A percentile compares a stretch with the other conserved stretches of the same genome.
These are phyloP conservation scores for Melinaea marsaeus DNA, from an alignment of 2,888 invertebrate genomes.

Conservation along the genomic window DNA sequence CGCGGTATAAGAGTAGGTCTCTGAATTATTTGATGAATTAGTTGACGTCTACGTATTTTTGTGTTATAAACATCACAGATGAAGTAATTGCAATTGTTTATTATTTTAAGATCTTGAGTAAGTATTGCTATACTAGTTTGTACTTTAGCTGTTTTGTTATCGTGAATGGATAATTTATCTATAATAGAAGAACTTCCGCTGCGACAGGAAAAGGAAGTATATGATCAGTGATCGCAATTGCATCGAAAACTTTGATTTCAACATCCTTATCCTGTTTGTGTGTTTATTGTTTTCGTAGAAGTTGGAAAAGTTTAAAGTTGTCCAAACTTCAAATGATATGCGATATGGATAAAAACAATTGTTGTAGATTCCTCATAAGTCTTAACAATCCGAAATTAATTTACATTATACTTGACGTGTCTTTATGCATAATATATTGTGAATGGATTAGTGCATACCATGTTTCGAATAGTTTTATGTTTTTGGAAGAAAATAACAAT, in stretches of 20 bases:
- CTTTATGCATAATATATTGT: neutral
- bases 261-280: slow-evolving; percentile 54
- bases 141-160: slow-evolving; percentile 8
- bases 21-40: slow-evolving; percentile 27
- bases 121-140: slow-evolving; percentile 16
- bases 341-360: slow-evolving; percentile 3
- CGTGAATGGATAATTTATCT: slow-evolving; percentile 25
- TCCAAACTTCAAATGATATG: slow-evolving; percentile 8
- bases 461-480: neutral
- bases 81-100: slow-evolving; percentile 14
- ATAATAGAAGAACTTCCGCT: slow-evolving; percentile 41
- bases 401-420: neutral
- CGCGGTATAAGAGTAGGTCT: slow-evolving; percentile 38
- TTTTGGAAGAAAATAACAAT: neutral
- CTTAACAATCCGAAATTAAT: neutral
- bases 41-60: slow-evolving; percentile 38
- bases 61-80: slow-evolving; percentile 25
- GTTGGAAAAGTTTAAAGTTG: slow-evolving; percentile 19
- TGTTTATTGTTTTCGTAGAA: slow-evolving; percentile 8
- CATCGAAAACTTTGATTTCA: slow-evolving; percentile 35
- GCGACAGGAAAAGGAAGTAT: slow-evolving; percentile 78
- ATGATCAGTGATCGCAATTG: slow-evolving; percentile 56
- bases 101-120: slow-evolving; percentile 15
- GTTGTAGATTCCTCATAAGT: slow-evolving; percentile 2
- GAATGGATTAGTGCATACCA: neutral